These are phyloP conservation scores for Stomorhina lunata DNA, from an alignment of 2,888 invertebrate species.

Conservation along the genomic window DNA sequence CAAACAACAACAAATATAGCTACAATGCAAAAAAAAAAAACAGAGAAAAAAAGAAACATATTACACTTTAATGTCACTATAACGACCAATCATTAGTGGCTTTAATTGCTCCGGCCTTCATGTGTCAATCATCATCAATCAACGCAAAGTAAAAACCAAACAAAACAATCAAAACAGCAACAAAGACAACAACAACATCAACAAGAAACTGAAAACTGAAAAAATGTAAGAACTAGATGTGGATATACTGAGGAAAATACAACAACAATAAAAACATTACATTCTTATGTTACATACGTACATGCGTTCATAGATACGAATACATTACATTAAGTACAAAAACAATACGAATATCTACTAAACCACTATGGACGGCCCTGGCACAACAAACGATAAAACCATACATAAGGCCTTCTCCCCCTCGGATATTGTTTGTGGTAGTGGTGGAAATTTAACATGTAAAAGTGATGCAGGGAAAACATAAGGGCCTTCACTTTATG, in stretches of 20 bases:
- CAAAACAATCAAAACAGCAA: constrained; percentile 55
- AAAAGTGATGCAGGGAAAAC: too few relatives aligned
- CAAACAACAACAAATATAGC: not conserved
- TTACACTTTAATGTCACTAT: constrained; percentile 64
- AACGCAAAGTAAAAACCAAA: constrained; percentile 49
- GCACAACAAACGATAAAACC: not conserved
- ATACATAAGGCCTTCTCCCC: constrained; percentile 11
- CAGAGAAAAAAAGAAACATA: constrained; percentile 11
- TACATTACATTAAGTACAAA: not conserved
- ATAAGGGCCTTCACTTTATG: too few relatives aligned
- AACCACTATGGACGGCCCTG: constrained; percentile 30
- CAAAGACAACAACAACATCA: not conserved
- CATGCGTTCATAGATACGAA: not conserved
- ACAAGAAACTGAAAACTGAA: constrained; percentile 23
- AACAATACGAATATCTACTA: constrained; percentile 32
- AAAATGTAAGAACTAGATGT: constrained; percentile 18
- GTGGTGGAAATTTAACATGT: not conserved
- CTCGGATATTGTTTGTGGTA: not conserved
- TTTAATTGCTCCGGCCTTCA: constrained; percentile 66
- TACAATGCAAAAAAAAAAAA: not conserved
- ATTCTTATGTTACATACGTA: too few relatives aligned
- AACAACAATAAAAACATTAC: constrained; percentile 24
- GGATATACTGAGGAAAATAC: not conserved
- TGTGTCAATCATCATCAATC: constrained; percentile 66
- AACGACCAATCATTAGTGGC: constrained; percentile 67